A percentile compares a stretch with the other conserved stretches of the same genome.
phyloP scores from a whole-genome alignment of 2,888 invertebrate genomes.

The Trimorus sp. region DNA sequence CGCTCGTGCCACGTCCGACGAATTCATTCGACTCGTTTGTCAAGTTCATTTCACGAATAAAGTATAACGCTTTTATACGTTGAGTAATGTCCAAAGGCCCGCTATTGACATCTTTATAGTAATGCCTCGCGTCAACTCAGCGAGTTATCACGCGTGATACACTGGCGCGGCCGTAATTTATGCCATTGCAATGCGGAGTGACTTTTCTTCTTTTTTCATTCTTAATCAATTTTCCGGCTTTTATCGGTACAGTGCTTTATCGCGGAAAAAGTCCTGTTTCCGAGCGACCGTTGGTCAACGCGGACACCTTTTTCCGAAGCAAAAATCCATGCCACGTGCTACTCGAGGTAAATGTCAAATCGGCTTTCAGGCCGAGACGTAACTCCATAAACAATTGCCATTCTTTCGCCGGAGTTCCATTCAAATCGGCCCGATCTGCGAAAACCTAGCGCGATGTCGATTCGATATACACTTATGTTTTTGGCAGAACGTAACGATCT shows the following conservation, averaged over 20 bases:
- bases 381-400: no score
- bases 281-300: no score
- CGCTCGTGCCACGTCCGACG: neutral
- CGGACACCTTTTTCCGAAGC: no score
- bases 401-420: no score
- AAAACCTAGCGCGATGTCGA: no score
- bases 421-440: no score
- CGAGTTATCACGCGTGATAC: conserved; percentile 51
- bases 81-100: conserved; percentile 35
- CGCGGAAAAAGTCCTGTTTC: no score
- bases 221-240: conserved; percentile 41
- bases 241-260: conserved; percentile 17
- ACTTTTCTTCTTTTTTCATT: conserved; percentile 34
- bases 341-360: no score
- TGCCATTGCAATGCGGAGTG: conserved; percentile 32
- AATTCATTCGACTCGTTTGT: conserved; percentile 34
- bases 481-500: no score
- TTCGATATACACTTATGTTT: no score
- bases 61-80: conserved; percentile 29
- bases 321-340: no score
- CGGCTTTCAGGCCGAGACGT: no score
- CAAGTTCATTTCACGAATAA: conserved; percentile 42
- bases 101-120: conserved; percentile 55
- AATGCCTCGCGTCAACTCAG: conserved; percentile 47
- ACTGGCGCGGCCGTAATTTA: conserved; percentile 33